These are phyloP conservation scores for Saccopteryx leptura DNA, from an alignment of 2,113 vertebrate species.

Conservation along the genomic window DNA sequence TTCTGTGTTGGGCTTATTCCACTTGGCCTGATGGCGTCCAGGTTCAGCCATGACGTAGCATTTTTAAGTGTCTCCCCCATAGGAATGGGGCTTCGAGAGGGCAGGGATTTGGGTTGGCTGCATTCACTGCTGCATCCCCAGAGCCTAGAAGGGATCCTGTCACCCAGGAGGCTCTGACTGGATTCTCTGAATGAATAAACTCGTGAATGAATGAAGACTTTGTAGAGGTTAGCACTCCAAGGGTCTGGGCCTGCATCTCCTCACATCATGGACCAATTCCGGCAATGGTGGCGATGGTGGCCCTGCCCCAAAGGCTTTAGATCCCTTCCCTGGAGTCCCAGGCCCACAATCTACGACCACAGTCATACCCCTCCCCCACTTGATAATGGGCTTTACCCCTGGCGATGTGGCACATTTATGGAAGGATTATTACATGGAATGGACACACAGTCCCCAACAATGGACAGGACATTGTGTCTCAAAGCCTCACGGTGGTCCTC, in stretches of 20 bases:
- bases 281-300: rapidly evolving
- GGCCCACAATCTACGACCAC: not conserved
- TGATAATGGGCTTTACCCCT: no score
- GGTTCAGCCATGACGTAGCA: not conserved
- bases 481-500: not conserved
- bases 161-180: not conserved
- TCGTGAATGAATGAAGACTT: not conserved
- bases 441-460: not conserved
- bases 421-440: not conserved
- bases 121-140: not conserved
- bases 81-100: not conserved
- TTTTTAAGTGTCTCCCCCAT: not conserved
- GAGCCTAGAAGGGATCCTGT: not conserved
- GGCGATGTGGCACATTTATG: rapidly evolving
- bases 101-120: not conserved
- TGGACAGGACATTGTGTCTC: rapidly evolving
- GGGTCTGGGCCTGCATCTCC: not conserved
- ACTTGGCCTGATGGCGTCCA: not conserved
- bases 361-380: not conserved
- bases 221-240: no score
- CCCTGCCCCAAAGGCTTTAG: rapidly evolving
- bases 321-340: not conserved
- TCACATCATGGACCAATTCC: not conserved
- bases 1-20: not conserved
- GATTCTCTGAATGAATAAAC: not conserved